A percentile compares a stretch with the other conserved stretches of the same genome.
phyloP scores from a whole-genome alignment of 2,113 vertebrate species.

The Triplophysa dalaica region DNA sequence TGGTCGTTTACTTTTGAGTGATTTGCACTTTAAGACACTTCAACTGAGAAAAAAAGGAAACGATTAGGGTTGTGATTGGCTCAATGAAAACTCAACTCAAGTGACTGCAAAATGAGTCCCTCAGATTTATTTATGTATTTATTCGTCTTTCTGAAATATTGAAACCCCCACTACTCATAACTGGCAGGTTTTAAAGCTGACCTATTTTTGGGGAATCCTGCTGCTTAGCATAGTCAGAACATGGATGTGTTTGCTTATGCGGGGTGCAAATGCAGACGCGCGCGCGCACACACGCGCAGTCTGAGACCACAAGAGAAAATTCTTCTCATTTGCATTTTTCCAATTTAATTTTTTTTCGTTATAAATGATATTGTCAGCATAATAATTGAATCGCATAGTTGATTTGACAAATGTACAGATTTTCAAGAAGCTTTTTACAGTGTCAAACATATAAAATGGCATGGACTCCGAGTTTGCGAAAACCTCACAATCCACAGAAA shows the following conservation, averaged over 20 bases:
- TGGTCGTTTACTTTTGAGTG: background rate
- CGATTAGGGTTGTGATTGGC: background rate
- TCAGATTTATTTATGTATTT: background rate
- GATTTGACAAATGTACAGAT: too few relatives aligned
- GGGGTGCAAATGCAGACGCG: slow-evolving; percentile 1
- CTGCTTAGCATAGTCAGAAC: slow-evolving; percentile 11
- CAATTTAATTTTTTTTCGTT: background rate
- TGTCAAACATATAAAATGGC: too few relatives aligned
- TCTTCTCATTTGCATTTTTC: background rate
- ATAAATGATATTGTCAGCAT: slow-evolving; percentile 3
- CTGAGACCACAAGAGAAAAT: slow-evolving; percentile 9
- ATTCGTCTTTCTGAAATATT: slow-evolving; percentile 28
- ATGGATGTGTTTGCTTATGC: slow-evolving; percentile 26
- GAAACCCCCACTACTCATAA: slow-evolving; percentile 39
- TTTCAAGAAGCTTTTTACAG: too few relatives aligned
- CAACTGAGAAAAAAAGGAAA: background rate
- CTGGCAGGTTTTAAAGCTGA: slow-evolving; percentile 41
- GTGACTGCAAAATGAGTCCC: background rate
- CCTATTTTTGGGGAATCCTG: slow-evolving; percentile 44
- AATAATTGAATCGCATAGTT: background rate
- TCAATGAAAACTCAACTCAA: background rate
- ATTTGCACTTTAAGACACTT: background rate
- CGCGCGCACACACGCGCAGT: slow-evolving; percentile 1
- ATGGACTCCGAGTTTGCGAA: too few relatives aligned
- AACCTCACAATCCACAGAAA: too few relatives aligned